These are phyloP conservation scores for Uropetala carovei DNA, from an alignment of 2,888 invertebrate species.

Conservation along the genomic window DNA sequence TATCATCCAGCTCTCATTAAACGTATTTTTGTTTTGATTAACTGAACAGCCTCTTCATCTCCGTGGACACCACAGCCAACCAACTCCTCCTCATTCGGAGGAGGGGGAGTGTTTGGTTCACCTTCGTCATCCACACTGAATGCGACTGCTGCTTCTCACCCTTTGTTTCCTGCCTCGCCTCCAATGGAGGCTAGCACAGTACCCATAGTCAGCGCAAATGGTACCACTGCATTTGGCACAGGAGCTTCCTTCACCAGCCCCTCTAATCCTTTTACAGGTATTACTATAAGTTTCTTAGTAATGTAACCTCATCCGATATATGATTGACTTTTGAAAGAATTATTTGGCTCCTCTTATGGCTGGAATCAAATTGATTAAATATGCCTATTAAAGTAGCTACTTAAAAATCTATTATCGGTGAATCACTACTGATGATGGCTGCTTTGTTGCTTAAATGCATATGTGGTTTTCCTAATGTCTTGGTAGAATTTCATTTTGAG, in stretches of 20 bases:
- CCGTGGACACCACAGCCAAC: slow-evolving; percentile 52
- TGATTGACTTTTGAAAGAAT: background rate
- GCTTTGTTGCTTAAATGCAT: no score
- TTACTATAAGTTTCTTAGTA: background rate
- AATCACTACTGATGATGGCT: no score
- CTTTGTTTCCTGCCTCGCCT: slow-evolving; percentile 43
- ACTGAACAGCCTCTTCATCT: slow-evolving; percentile 65
- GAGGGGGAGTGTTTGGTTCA: slow-evolving; percentile 66
- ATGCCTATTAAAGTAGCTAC: no score
- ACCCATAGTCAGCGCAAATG: slow-evolving; percentile 32
- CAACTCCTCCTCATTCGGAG: slow-evolving; percentile 65
- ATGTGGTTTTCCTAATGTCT: background rate
- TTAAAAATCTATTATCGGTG: no score
- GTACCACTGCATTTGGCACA: slow-evolving; percentile 59
- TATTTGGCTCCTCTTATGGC: background rate
- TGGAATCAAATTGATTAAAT: no score
- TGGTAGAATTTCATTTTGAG: background rate
- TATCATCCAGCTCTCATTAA: no score
- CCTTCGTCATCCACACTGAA: slow-evolving; percentile 64
- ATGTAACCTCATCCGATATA: background rate
- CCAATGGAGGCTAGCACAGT: slow-evolving; percentile 58
- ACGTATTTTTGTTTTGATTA: no score
- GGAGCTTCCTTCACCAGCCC: slow-evolving; percentile 63
- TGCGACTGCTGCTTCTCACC: slow-evolving; percentile 8
- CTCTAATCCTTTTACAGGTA: slow-evolving; percentile 69